Evolutionary conservation across 2,888 invertebrate species (phyloP).

Genomic region (Lithosia quadra): DNA sequence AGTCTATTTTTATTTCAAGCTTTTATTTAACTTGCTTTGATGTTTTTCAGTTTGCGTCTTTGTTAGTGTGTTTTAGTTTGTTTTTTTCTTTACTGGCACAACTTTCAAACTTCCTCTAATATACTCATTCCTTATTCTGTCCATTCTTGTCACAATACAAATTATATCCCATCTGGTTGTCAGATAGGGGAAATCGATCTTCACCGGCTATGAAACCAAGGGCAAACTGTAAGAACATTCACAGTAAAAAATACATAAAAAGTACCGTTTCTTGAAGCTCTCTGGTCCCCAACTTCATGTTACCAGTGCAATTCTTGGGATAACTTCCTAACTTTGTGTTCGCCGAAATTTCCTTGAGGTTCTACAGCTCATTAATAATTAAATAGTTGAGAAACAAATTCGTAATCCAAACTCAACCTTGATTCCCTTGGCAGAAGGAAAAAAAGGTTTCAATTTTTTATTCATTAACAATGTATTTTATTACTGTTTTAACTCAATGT

Average conservation of each 20-base stretch:
- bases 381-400: constrained; percentile 19
- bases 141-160: no score
- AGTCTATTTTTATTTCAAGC: no score
- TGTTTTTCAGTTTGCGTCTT: no score
- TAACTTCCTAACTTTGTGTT: constrained; percentile 22
- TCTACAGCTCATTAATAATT: constrained; percentile 20
- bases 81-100: no score
- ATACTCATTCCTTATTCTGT: no score
- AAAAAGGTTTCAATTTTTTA: constrained; percentile 8
- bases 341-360: constrained; percentile 21
- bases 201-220: no score
- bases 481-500: background rate
- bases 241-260: constrained; percentile 7
- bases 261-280: constrained; percentile 5
- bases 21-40: no score
- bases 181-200: no score
- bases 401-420: constrained; percentile 9
- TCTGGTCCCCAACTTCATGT: background rate
- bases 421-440: constrained; percentile 12
- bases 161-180: no score
- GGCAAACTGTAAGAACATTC: background rate
- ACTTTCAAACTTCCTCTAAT: no score
- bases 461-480: background rate
- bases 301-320: constrained; percentile 9
- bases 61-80: no score